phyloP scores from a whole-genome alignment of 2,888 invertebrate species.

The Emesis russula region DNA sequence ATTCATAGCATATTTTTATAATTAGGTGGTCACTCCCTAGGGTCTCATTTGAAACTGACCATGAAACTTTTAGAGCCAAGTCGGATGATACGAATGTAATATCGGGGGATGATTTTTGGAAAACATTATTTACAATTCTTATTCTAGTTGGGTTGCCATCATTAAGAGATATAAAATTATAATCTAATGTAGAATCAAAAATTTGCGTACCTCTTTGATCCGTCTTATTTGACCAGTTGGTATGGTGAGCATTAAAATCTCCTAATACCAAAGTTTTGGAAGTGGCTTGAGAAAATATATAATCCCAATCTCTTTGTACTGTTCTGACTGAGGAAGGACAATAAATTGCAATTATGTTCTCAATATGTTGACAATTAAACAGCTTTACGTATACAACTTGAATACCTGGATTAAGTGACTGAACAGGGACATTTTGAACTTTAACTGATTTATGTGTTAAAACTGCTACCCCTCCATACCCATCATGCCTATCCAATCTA shows the following conservation, averaged over 20 bases:
- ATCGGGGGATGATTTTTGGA: constrained; percentile 30
- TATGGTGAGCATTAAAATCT: constrained; percentile 16
- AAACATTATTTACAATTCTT: background rate
- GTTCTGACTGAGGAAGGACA: constrained; percentile 8
- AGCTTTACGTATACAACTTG: background rate
- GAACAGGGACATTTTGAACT: background rate
- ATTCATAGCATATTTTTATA: background rate
- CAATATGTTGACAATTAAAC: background rate
- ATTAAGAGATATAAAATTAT: constrained; percentile 1
- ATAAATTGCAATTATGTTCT: constrained; percentile 7
- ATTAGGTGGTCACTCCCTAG: background rate
- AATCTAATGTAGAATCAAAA: background rate
- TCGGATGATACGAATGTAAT: constrained; percentile 19
- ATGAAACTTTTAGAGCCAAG: constrained; percentile 3
- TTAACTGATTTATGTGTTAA: background rate
- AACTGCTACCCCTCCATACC: background rate
- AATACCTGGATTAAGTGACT: background rate
- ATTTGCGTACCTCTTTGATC: constrained; percentile 44
- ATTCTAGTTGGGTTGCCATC: constrained; percentile 28
- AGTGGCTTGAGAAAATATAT: background rate
- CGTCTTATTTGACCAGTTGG: constrained; percentile 16
- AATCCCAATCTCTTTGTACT: constrained; percentile 3
- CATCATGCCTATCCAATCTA: background rate
- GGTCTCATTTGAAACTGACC: constrained; percentile 6
- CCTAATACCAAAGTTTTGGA: constrained; percentile 14